A percentile compares a stretch with the other conserved stretches of the same genome.
Evolutionary conservation across 2,888 invertebrate species (phyloP).

Genomic region (Phortica magna): DNA sequence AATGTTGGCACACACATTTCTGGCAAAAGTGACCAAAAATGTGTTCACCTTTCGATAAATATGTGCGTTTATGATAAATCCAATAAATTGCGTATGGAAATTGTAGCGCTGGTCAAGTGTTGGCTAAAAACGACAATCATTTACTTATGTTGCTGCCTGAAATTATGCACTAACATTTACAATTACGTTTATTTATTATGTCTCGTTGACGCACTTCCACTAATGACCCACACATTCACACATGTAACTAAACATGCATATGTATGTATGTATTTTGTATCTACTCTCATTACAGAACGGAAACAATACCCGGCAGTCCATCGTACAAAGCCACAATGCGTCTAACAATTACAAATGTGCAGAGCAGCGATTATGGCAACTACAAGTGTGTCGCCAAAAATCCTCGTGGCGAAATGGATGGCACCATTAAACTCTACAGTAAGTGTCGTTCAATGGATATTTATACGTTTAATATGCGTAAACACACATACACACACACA

Average conservation of each 20-base stretch:
- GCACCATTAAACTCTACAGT: constrained; percentile 93
- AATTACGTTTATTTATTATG: constrained; percentile 33
- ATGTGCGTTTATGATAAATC: background rate
- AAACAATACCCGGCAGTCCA: constrained; percentile 84
- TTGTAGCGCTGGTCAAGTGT: background rate
- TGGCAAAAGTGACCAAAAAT: background rate
- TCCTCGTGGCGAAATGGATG: constrained; percentile 93
- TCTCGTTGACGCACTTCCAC: constrained; percentile 16
- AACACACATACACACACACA: constrained; percentile 36
- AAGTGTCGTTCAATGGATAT: constrained; percentile 79
- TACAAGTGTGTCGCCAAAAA: constrained; percentile 94
- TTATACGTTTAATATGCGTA: constrained; percentile 60
- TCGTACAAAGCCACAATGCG: constrained; percentile 93
- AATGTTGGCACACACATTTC: background rate
- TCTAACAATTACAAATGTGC: constrained; percentile 88
- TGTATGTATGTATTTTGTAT: background rate
- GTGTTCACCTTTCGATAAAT: background rate
- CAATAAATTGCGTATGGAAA: background rate
- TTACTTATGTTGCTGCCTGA: constrained; percentile 22
- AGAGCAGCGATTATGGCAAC: constrained; percentile 89
- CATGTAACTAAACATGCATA: background rate
- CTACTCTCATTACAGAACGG: constrained; percentile 78
- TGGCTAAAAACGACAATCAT: constrained; percentile 4
- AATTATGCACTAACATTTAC: constrained; percentile 32
- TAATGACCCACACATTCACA: constrained; percentile 8